A percentile compares a stretch with the other conserved stretches of the same genome.
phyloP scores from a whole-genome alignment of 2,113 vertebrate species.

The Hepsetus odoe region DNA sequence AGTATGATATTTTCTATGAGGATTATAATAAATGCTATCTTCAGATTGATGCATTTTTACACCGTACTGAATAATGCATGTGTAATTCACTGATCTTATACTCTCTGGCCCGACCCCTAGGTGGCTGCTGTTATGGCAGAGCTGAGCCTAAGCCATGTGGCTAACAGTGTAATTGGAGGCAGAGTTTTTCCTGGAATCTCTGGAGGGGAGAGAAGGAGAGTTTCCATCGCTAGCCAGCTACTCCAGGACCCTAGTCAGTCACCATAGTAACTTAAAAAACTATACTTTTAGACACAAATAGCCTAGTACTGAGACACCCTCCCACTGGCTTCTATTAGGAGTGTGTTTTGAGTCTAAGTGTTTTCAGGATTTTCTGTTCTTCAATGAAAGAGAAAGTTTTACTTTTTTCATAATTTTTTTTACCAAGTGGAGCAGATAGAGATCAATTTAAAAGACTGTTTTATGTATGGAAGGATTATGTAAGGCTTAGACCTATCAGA shows the following conservation, averaged over 20 bases:
- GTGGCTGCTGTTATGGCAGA: conserved; percentile 87
- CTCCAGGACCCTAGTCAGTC: conserved; percentile 91
- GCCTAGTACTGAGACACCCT: neutral
- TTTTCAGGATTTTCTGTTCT: no score
- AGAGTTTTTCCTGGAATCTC: conserved; percentile 84
- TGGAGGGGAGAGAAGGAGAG: conserved; percentile 87
- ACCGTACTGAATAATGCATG: no score
- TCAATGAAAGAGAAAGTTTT: no score
- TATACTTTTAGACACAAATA: neutral
- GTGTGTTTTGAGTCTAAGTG: no score
- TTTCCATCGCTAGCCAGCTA: conserved; percentile 91
- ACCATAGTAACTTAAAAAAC: neutral
- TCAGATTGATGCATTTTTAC: no score
- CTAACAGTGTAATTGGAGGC: conserved; percentile 85
- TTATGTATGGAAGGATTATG: no score
- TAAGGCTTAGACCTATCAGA: no score
- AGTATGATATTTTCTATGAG: no score
- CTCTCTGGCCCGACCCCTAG: conserved; percentile 62
- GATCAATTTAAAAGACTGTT: neutral
- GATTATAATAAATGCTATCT: no score
- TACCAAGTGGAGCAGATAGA: neutral
- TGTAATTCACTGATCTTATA: conserved; percentile 17
- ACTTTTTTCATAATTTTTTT: no score
- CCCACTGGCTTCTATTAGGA: neutral
- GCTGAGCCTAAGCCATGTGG: conserved; percentile 86